A percentile compares a stretch with the other conserved stretches of the same genome.
These are phyloP conservation scores for Pao palembangensis DNA, from an alignment of 2,113 vertebrate genomes.

Conservation along the genomic window DNA sequence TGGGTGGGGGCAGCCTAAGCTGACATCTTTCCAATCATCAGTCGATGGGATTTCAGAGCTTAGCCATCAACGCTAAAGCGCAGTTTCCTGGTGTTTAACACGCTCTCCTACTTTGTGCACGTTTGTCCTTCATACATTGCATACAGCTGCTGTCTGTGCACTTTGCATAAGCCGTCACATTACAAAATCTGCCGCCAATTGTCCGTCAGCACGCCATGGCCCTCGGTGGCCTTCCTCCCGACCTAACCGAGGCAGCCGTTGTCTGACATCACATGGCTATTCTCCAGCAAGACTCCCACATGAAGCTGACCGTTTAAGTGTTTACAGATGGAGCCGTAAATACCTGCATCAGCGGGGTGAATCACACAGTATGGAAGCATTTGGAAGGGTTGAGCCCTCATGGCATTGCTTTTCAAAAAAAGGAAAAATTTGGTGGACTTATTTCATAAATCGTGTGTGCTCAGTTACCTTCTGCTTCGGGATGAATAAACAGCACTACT, in stretches of 20 bases:
- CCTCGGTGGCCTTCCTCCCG: slow-evolving; percentile 2
- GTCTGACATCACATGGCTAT: slow-evolving; percentile 15
- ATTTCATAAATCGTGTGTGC: neutral
- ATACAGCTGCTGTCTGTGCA: neutral
- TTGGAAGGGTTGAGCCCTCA: slow-evolving; percentile 25
- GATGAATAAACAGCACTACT: slow-evolving; percentile 11
- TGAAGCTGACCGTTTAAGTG: slow-evolving; percentile 3
- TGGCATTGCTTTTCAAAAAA: neutral
- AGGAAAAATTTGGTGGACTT: neutral
- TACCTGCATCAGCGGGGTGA: slow-evolving; percentile 24
- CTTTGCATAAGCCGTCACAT: neutral
- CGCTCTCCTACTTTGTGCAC: slow-evolving; percentile 21
- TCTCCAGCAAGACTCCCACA: slow-evolving; percentile 14
- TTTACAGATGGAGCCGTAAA: slow-evolving; percentile 42
- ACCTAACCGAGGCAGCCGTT: slow-evolving; percentile 4
- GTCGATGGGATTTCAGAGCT: slow-evolving; percentile 43
- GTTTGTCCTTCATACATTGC: slow-evolving; percentile 6
- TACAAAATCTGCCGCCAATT: neutral
- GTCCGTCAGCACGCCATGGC: slow-evolving; percentile 8
- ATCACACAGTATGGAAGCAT: slow-evolving; percentile 19
- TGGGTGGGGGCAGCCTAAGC: slow-evolving; percentile 30
- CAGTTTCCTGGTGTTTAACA: slow-evolving; percentile 14
- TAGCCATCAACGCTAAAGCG: slow-evolving; percentile 48
- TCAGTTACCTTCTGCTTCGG: neutral
- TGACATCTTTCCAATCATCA: slow-evolving; percentile 54